Percentiles rank a stretch among this genome's conserved stretches.
Conservation (phyloP, 2,113 vertebrate species). For the Axis porcinus region DNA sequence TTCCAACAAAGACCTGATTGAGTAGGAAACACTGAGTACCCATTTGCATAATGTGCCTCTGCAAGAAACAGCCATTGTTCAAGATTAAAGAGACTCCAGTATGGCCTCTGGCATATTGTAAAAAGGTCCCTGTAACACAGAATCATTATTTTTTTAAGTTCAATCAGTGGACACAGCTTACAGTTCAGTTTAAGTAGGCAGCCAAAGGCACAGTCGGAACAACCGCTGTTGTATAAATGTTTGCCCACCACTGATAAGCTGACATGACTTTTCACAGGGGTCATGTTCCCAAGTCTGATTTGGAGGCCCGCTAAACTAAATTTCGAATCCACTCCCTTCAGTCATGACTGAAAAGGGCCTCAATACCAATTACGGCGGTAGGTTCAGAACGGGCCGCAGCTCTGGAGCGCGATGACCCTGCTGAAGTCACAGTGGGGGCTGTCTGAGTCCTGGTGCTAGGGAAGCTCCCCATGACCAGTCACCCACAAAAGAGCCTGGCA, state of each 20-base stretch:
- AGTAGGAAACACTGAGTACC: slow-evolving; percentile 74
- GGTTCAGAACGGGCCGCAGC: not conserved
- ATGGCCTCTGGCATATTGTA: slow-evolving; percentile 74
- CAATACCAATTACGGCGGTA: not conserved
- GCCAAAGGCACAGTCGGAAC: slow-evolving; percentile 18
- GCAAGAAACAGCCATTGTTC: slow-evolving; percentile 77
- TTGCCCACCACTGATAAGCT: slow-evolving; percentile 29
- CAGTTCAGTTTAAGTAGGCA: slow-evolving; percentile 49
- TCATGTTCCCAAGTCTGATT: not conserved
- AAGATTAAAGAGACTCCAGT: slow-evolving; percentile 75
- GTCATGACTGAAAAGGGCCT: slow-evolving; percentile 7
- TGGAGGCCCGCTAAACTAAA: not conserved
- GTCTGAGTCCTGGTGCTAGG: not conserved
- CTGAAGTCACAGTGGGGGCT: not conserved
- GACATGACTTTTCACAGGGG: not conserved
- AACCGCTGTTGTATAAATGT: not conserved
- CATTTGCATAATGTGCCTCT: slow-evolving; percentile 81
- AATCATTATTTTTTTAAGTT: slow-evolving; percentile 65
- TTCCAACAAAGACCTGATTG: slow-evolving; percentile 74
- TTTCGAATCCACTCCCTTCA: not conserved
- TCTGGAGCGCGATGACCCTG: fast-evolving
- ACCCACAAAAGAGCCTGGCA: not conserved
- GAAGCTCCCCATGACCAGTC: not conserved
- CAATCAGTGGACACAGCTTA: slow-evolving; percentile 55
- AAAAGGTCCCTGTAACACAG: slow-evolving; percentile 60